These are phyloP conservation scores for Chionodraco myersi DNA, from an alignment of 2,113 vertebrate genomes.

Conservation along the genomic window DNA sequence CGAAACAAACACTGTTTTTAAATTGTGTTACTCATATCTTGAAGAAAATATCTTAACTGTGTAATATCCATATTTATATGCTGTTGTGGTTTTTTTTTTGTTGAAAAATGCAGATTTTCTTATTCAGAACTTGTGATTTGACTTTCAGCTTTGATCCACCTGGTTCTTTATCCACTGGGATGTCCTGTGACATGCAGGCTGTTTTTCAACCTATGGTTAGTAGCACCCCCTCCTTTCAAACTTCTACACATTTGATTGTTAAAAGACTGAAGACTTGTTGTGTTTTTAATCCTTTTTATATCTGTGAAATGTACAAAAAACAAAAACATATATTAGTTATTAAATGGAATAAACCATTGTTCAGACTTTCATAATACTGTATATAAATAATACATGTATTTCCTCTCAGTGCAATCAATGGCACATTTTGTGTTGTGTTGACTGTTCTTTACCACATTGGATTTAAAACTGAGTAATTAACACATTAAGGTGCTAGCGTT, in stretches of 20 bases:
- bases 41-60: not conserved
- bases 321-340: not conserved
- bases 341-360: not conserved
- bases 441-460: not conserved
- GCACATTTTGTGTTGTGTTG: not conserved
- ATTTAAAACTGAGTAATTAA: not conserved
- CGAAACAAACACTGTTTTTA: not conserved
- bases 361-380: not conserved
- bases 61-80: not conserved
- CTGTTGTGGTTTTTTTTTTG: not conserved
- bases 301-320: not conserved
- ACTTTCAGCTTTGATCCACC: constrained; percentile 89
- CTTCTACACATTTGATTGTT: no score
- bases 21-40: not conserved
- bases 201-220: constrained; percentile 92
- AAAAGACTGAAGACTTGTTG: no score
- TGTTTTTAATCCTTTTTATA: no score
- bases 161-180: constrained; percentile 88
- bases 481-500: not conserved
- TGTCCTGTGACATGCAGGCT: constrained; percentile 88
- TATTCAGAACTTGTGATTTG: constrained; percentile 15
- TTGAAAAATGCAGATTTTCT: not conserved
- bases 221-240: not conserved
- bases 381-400: no score
- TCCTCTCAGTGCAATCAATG: not conserved